Percentiles rank a stretch among this genome's conserved stretches.
phyloP scores from a whole-genome alignment of 2,888 invertebrate genomes.

The Lathronympha strigana region DNA sequence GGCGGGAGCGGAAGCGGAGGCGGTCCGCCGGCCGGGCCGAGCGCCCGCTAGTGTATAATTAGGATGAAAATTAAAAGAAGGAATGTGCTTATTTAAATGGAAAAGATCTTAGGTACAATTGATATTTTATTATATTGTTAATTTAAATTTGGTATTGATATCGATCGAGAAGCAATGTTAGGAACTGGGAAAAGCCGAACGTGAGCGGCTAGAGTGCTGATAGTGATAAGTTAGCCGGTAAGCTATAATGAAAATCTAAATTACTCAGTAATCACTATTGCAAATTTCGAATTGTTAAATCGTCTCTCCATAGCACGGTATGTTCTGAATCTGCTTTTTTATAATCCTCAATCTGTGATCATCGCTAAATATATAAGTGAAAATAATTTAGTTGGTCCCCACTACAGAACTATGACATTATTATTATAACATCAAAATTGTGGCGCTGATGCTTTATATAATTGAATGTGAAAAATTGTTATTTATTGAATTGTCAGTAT shows the following conservation, averaged over 20 bases:
- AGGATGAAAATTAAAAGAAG: conserved; percentile 67
- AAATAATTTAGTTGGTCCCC: conserved; percentile 75
- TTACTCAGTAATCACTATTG: conserved; percentile 82
- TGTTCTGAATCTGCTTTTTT: conserved; percentile 82
- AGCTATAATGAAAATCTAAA: conserved; percentile 81
- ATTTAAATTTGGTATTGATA: conserved; percentile 83
- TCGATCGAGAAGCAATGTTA: conserved; percentile 81
- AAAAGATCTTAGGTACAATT: conserved; percentile 84
- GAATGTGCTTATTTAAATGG: conserved; percentile 78
- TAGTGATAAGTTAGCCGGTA: conserved; percentile 80
- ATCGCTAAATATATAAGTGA: conserved; percentile 81
- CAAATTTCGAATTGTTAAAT: conserved; percentile 81
- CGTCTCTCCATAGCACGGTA: conserved; percentile 82
- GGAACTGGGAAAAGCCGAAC: conserved; percentile 67
- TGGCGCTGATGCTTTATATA: conserved; percentile 72
- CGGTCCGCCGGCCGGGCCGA: conserved; percentile 47
- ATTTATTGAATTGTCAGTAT: conserved; percentile 81
- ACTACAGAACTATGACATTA: conserved; percentile 65
- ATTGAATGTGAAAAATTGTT: conserved; percentile 77
- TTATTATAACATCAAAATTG: conserved; percentile 65
- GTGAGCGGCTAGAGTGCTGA: conserved; percentile 74
- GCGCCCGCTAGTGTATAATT: conserved; percentile 65
- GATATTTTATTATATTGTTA: conserved; percentile 84
- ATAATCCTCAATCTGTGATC: conserved; percentile 84
- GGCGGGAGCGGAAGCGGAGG: conserved; percentile 45